Conservation (phyloP, 2,113 vertebrate genomes). For the Syrmaticus mikado region DNA sequence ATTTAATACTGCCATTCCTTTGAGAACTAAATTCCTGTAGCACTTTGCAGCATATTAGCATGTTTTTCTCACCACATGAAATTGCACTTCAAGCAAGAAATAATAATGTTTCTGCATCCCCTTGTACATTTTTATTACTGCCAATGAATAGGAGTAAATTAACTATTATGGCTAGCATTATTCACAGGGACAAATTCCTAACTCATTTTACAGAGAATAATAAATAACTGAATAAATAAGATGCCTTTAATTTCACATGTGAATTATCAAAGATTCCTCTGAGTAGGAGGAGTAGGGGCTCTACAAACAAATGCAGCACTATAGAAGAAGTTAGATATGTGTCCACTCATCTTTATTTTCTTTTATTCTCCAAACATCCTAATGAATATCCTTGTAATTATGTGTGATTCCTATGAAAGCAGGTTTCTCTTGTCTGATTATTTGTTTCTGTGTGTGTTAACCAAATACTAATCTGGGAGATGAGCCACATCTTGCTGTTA, state of each 20-base stretch:
- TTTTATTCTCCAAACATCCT: not conserved
- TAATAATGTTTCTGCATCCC: slow-evolving; percentile 85
- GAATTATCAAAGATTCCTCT: slow-evolving; percentile 79
- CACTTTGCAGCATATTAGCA: slow-evolving; percentile 84
- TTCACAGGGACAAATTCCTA: slow-evolving; percentile 84
- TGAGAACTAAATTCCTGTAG: slow-evolving; percentile 84
- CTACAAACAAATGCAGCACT: slow-evolving; percentile 61
- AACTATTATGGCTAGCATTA: slow-evolving; percentile 85
- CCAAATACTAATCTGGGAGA: slow-evolving; percentile 37
- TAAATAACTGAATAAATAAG: slow-evolving; percentile 86
- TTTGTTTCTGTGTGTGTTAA: slow-evolving; percentile 29
- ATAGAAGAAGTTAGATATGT: slow-evolving; percentile 26
- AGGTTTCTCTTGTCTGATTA: not conserved
- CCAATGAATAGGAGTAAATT: slow-evolving; percentile 87
- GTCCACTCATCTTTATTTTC: slow-evolving; percentile 22
- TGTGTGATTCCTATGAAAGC: not conserved
- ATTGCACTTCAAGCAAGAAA: slow-evolving; percentile 86
- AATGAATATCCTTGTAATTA: slow-evolving; percentile 24
- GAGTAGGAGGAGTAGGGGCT: slow-evolving; percentile 54
- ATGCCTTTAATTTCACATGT: slow-evolving; percentile 83
- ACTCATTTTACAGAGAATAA: slow-evolving; percentile 83
- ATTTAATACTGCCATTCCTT: slow-evolving; percentile 85
- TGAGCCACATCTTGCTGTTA: slow-evolving; percentile 18
- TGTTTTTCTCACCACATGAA: slow-evolving; percentile 85
- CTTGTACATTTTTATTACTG: slow-evolving; percentile 86